Evolutionary conservation across 1,140 invertebrate genomes (phyloP), one percentile per base, ranked within the genome.

Genomic region (Pantala flavescens): DNA sequence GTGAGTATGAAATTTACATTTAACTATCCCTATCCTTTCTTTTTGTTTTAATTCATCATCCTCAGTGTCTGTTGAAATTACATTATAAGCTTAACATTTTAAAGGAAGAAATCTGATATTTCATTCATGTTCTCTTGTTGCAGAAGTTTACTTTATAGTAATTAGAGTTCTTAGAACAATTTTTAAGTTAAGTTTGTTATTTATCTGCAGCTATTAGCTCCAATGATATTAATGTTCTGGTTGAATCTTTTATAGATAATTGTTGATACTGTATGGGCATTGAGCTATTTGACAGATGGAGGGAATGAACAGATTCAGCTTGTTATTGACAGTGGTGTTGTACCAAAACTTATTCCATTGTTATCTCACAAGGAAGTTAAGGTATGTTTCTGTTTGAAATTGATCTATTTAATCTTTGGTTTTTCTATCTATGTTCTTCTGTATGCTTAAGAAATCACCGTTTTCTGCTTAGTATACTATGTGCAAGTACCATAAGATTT

Each of bases 271-370:
- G 95, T 99, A 55, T 99, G 98, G 98, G 97, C 98, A 28, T 88
- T 99, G 76, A 99, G 97, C 80, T 99, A 99, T 85, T 84, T 99
- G 78, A 99, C 98, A 71, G 97, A 99, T 81, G 95, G 95, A 75
- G 98, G 98, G 23, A 99, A 99, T 82, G 95, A 98, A 77, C 97
- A 99, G 84, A 99, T 99, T 80, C 97, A 98, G 84, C 93, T 98
- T 91, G 97, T 99, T 0, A 97, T 99, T 77, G 97, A 99, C 79
- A 96, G 93, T 77, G 93, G 92, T 71, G 93, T 98, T 70, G 96
- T 99, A 71, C 94, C 96, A 36, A 92, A 92, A 82, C 85, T 99
- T 75, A 96, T 99, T 80, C 96, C 97, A 7, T 86, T 99, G 43
- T 86, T 99, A 0, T 95, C 94, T 78, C 96, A 99, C 84, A 92